These are phyloP conservation scores for Whitmania pigra DNA, from an alignment of 1,140 invertebrate genomes.

Conservation along the genomic window DNA sequence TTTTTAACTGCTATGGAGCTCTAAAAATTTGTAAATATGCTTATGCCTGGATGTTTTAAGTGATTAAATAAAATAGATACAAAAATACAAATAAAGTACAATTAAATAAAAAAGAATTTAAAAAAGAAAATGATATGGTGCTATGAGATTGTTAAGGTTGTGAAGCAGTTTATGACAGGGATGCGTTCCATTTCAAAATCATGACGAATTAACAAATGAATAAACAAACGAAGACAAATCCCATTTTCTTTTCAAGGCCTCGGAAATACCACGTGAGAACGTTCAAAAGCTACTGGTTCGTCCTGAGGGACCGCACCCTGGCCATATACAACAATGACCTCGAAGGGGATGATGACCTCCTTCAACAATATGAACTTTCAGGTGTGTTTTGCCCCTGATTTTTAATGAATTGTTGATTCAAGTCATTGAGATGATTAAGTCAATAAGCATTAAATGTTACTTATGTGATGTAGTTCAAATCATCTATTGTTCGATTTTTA, in stretches of 20 bases:
- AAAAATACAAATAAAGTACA: too few species aligned
- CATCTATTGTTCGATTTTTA: neutral
- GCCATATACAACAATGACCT: conserved; percentile 70
- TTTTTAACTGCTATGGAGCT: neutral
- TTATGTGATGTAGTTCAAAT: neutral
- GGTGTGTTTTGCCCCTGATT: conserved; percentile 26
- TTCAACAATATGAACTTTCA: conserved; percentile 36
- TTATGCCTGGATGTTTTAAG: too few species aligned
- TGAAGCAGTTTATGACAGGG: too few species aligned
- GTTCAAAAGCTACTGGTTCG: conserved; percentile 81
- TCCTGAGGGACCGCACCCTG: conserved; percentile 71
- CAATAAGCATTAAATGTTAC: neutral
- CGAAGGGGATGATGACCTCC: conserved; percentile 47
- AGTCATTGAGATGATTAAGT: neutral
- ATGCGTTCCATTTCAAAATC: too few species aligned
- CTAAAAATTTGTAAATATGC: neutral
- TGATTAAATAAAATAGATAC: too few species aligned
- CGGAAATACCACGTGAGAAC: conserved; percentile 82
- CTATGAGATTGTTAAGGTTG: too few species aligned
- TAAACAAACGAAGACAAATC: too few species aligned
- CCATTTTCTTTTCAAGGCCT: conserved; percentile 53
- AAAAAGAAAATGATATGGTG: too few species aligned
- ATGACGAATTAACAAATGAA: too few species aligned
- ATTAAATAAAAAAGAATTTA: too few species aligned
- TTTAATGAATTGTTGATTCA: neutral